A percentile compares a stretch with the other conserved stretches of the same genome.
Conservation (phyloP, 2,888 invertebrate species). For the Scaeva pyrastri region DNA sequence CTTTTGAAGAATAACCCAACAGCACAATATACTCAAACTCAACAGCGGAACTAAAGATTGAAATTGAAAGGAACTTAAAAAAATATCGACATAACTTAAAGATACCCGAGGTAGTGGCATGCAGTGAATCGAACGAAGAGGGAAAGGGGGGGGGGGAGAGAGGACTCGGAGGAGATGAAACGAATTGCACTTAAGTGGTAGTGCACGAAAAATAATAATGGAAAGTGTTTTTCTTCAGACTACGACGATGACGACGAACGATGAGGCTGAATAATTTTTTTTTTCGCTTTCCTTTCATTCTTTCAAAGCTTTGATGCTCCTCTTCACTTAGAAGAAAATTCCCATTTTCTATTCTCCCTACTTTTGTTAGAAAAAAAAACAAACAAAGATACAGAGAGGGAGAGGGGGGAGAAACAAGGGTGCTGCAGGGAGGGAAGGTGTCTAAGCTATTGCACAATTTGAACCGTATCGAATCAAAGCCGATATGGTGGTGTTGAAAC, state of each 20-base stretch:
- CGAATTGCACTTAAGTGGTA: conserved; percentile 74
- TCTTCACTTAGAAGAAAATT: conserved; percentile 49
- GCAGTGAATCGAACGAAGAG: no score
- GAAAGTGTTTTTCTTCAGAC: conserved; percentile 69
- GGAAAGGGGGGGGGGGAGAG: no score
- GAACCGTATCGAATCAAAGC: conserved; percentile 8
- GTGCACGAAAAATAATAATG: conserved; percentile 75
- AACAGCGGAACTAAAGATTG: conserved; percentile 46
- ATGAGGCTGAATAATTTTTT: conserved; percentile 9
- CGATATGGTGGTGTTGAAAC: conserved; percentile 28
- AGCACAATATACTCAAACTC: conserved; percentile 48
- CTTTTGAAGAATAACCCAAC: conserved; percentile 13
- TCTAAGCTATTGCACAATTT: conserved; percentile 15
- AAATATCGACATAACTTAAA: background rate
- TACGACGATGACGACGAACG: conserved; percentile 1
- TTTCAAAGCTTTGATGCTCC: conserved; percentile 17
- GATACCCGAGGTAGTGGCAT: background rate
- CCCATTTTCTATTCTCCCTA: conserved; percentile 26
- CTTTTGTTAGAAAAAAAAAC: background rate
- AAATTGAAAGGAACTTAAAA: conserved; percentile 23
- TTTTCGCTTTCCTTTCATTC: background rate
- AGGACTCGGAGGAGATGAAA: conserved; percentile 53
- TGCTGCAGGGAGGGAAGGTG: no score
- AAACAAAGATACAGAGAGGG: no score
- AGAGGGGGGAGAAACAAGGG: no score